Conservation (phyloP, 2,888 invertebrate genomes). For the Eristalinus sepulchralis region DNA sequence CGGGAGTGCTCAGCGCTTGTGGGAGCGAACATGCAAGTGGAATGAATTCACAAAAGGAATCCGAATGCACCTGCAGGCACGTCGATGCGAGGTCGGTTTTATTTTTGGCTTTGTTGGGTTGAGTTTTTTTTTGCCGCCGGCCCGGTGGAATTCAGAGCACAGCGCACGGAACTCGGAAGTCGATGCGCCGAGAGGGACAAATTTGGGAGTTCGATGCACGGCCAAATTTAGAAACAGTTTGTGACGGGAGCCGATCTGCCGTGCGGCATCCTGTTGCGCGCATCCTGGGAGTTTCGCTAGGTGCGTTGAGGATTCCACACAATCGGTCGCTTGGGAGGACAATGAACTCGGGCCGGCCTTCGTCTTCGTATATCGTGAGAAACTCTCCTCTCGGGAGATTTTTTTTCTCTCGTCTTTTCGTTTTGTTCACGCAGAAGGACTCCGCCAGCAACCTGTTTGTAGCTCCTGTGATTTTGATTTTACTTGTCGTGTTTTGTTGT, state of each 20-base stretch:
- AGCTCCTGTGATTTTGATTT: conserved; percentile 46
- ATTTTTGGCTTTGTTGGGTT: conserved; percentile 13
- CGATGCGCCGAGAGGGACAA: conserved; percentile 39
- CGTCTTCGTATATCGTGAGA: conserved; percentile 53
- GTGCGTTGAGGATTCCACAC: conserved; percentile 12
- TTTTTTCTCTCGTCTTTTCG: not conserved
- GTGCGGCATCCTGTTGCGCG: conserved; percentile 46
- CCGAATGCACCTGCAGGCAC: conserved; percentile 51
- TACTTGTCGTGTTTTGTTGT: not conserved
- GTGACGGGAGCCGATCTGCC: conserved; percentile 27
- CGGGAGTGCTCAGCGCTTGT: conserved; percentile 35
- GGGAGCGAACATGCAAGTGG: conserved; percentile 66
- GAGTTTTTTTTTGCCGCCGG: not conserved
- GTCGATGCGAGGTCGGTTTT: conserved; percentile 25
- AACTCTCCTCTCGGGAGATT: conserved; percentile 2
- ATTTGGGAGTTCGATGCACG: conserved; percentile 47
- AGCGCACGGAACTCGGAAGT: conserved; percentile 64
- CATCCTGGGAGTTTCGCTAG: conserved; percentile 48
- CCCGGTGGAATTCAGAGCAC: conserved; percentile 57
- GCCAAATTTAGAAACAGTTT: conserved; percentile 63
- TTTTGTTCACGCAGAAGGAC: conserved; percentile 31
- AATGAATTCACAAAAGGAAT: conserved; percentile 67
- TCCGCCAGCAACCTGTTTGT: conserved; percentile 62
- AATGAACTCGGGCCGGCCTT: conserved; percentile 49
- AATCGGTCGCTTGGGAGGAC: conserved; percentile 21